Evolutionary conservation across 2,888 invertebrate genomes (phyloP), one percentile per base, ranked within the genome.

Genomic region (Ormyrus pomaceus): DNA sequence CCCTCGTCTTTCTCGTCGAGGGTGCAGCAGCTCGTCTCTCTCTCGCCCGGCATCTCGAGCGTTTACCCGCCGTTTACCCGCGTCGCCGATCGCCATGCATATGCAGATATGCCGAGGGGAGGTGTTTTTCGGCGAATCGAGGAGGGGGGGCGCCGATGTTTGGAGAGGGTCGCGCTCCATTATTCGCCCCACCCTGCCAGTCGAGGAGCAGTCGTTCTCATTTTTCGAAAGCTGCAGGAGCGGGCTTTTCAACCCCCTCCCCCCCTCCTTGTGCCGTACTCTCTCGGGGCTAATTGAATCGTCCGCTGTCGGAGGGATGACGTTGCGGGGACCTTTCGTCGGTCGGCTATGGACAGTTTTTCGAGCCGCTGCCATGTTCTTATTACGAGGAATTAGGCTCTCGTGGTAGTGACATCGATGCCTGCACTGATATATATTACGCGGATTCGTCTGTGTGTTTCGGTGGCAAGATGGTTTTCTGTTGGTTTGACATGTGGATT

Each of bases 91-190:
- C 70, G 70, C 62, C 75, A 81, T 79, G 76, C 76, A 69, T 78
- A 77, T 73, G 66, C 70, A 75, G 73, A 34, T 56, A 13, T 50
- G 13, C 34, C 6, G 48, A 65, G 1, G 61, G 58, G 46, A 80
- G 80, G 82, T 76, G 83, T 82, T 80, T 78, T 81, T 68, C 79
- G 73, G 82, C 85, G 85, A 86, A 84, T 85, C 84, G 80, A 19
- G 19, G 81, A 83, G 80, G 82, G 86, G 85, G 86, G 86, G 83
- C 86, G 87, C 87, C 86, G 87, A 86, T 88, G 87, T 89, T 89
- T 89, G 86, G 87, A 87, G 88, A 89, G 89, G 89, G 88, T 88
- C 86, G 51, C 58, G 51, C 58, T 90, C 89, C 88, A 90, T 90
- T 90, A 90, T 90, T 90, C 88, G 85, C 84, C 87, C 86, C 85